Percentiles rank a stretch among this genome's conserved stretches.
Evolutionary conservation across 2,113 vertebrate genomes (phyloP).

Genomic region (Pimephales promelas): DNA sequence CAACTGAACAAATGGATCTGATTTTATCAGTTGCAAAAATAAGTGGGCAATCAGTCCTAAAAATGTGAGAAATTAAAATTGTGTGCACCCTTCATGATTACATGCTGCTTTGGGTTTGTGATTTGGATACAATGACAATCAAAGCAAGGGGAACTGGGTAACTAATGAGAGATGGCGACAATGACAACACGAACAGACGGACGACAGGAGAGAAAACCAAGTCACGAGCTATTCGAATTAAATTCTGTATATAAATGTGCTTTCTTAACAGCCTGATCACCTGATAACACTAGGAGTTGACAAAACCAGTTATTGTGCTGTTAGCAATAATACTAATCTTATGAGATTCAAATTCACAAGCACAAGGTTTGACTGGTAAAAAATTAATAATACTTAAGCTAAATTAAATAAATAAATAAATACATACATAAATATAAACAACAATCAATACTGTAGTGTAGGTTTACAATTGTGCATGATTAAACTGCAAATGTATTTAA

Average conservation of each 20-base stretch:
- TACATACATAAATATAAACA: constrained; percentile 55
- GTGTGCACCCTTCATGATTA: neutral
- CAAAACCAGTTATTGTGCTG: constrained; percentile 26
- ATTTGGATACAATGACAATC: neutral
- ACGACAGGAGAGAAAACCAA: constrained; percentile 28
- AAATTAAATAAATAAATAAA: constrained; percentile 46
- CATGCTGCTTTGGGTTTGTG: neutral
- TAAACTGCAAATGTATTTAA: constrained; percentile 50
- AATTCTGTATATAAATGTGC: constrained; percentile 34
- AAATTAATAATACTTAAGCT: constrained; percentile 5
- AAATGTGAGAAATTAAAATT: neutral
- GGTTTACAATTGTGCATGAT: constrained; percentile 10
- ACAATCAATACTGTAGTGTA: constrained; percentile 26
- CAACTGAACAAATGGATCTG: neutral
- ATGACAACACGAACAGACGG: neutral
- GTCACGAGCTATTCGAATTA: constrained; percentile 1
- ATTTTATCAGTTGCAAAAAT: neutral
- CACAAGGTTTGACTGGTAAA: constrained; percentile 24
- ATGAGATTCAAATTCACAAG: constrained; percentile 43
- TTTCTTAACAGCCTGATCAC: constrained; percentile 20
- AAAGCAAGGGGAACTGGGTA: neutral
- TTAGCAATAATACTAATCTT: constrained; percentile 16
- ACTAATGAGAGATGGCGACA: neutral
- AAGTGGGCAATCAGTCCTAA: neutral
- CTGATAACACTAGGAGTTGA: constrained; percentile 41